A percentile compares a stretch with the other conserved stretches of the same genome.
phyloP scores from a whole-genome alignment of 2,113 vertebrate genomes.

The Dasyurus viverrinus region DNA sequence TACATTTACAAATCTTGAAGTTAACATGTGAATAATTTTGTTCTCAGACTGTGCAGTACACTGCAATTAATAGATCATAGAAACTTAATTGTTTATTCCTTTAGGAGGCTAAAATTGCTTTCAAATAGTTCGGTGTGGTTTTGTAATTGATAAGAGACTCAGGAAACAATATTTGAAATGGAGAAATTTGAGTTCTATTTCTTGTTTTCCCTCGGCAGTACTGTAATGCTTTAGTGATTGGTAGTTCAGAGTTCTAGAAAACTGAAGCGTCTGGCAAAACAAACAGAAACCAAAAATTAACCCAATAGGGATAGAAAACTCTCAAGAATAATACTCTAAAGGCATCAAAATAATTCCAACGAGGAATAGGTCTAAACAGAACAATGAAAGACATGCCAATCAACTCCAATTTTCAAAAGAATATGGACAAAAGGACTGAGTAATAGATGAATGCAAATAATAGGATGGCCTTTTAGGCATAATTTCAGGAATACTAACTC shows the following conservation, averaged over 20 bases:
- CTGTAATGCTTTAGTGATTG: background rate
- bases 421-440: background rate
- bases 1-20: slow-evolving; percentile 70
- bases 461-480: background rate
- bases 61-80: slow-evolving; percentile 60
- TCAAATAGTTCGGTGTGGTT: slow-evolving; percentile 57
- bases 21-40: slow-evolving; percentile 75
- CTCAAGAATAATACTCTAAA: background rate
- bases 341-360: background rate
- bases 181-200: background rate
- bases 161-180: slow-evolving; percentile 23
- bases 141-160: slow-evolving; percentile 37
- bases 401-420: background rate
- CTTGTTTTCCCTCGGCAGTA: background rate
- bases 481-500: background rate
- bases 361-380: background rate
- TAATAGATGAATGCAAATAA: background rate
- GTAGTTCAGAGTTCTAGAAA: background rate
- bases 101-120: slow-evolving; percentile 61
- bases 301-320: background rate
- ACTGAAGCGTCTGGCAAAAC: background rate
- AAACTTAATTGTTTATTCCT: slow-evolving; percentile 70
- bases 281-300: background rate
- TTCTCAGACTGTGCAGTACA: slow-evolving; percentile 75
- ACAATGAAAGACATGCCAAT: background rate